Conservation (phyloP, 2,888 invertebrate genomes). For the Podabrus alpinus region DNA sequence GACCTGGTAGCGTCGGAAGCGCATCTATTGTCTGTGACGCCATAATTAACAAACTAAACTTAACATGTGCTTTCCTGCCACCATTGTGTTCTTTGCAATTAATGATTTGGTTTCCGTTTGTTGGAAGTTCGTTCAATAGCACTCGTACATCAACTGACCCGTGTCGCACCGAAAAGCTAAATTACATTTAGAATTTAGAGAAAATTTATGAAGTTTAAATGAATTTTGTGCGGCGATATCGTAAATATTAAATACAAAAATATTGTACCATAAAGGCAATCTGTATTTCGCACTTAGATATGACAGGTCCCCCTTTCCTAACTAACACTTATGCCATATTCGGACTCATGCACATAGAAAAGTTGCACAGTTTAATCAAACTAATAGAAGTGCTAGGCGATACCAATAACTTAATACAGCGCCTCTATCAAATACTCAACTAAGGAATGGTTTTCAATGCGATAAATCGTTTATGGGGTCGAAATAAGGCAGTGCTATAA, state of each 20-base stretch:
- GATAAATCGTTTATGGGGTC: conserved; percentile 41
- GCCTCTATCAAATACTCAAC: conserved; percentile 38
- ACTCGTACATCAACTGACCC: conserved; percentile 54
- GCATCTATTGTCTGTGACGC: conserved; percentile 55
- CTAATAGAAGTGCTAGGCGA: conserved; percentile 51
- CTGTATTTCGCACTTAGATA: conserved; percentile 4
- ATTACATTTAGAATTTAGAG: conserved; percentile 33
- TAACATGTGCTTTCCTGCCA: conserved; percentile 61
- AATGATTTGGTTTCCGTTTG: conserved; percentile 54
- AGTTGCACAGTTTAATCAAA: conserved; percentile 50
- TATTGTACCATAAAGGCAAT: conserved; percentile 33
- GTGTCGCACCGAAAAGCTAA: conserved; percentile 41
- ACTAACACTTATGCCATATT: conserved; percentile 46
- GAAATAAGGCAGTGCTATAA: conserved; percentile 52
- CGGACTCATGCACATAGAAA: conserved; percentile 43
- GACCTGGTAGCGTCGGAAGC: conserved; percentile 51
- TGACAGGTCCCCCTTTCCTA: conserved; percentile 8
- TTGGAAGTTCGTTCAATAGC: conserved; percentile 48
- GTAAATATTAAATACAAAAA: conserved; percentile 41
- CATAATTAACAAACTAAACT: conserved; percentile 60
- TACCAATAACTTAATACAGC: conserved; percentile 50
- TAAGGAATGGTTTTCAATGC: conserved; percentile 39
- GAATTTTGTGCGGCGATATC: conserved; percentile 7
- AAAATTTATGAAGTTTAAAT: conserved; percentile 37
- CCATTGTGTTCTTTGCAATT: conserved; percentile 57